Conservation (phyloP, 2,113 vertebrate genomes). For the Ancistrus triradiatus region DNA sequence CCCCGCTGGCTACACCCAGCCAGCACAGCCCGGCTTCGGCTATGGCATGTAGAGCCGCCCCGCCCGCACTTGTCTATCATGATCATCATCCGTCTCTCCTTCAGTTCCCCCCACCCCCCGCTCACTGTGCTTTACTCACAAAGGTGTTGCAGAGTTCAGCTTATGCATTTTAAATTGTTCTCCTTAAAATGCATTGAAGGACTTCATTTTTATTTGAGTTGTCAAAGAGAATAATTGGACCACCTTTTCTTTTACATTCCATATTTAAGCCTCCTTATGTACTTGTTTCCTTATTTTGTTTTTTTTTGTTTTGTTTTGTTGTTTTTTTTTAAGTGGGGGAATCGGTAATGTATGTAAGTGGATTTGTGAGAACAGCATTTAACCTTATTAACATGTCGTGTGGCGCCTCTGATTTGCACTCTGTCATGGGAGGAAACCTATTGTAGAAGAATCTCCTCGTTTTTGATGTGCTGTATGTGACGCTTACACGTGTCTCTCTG, state of each 20-base stretch:
- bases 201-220: constrained; percentile 84
- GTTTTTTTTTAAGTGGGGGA: constrained; percentile 53
- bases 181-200: constrained; percentile 81
- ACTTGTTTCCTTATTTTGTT: constrained; percentile 51
- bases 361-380: constrained; percentile 66
- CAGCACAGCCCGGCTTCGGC: constrained; percentile 83
- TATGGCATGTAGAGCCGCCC: constrained; percentile 87
- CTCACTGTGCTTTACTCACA: constrained; percentile 83
- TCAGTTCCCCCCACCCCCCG: constrained; percentile 85
- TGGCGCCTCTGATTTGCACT: constrained; percentile 98
- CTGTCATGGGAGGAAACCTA: constrained; percentile 85
- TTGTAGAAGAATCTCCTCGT: constrained; percentile 88
- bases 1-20: constrained; percentile 81
- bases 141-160: constrained; percentile 76
- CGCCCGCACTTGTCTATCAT: constrained; percentile 51
- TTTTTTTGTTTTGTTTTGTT: constrained; percentile 40
- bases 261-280: constrained; percentile 75
- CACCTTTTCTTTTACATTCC: constrained; percentile 88
- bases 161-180: constrained; percentile 69
- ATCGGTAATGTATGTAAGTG: constrained; percentile 61
- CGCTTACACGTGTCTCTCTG: constrained; percentile 90
- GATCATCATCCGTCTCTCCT: constrained; percentile 68
- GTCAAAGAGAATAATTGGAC: constrained; percentile 75
- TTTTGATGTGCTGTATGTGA: constrained; percentile 82
- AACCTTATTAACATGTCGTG: constrained; percentile 85